phyloP scores from a whole-genome alignment of 53 echinoderm and acorn worm species.

The Paelopatides confundens region DNA sequence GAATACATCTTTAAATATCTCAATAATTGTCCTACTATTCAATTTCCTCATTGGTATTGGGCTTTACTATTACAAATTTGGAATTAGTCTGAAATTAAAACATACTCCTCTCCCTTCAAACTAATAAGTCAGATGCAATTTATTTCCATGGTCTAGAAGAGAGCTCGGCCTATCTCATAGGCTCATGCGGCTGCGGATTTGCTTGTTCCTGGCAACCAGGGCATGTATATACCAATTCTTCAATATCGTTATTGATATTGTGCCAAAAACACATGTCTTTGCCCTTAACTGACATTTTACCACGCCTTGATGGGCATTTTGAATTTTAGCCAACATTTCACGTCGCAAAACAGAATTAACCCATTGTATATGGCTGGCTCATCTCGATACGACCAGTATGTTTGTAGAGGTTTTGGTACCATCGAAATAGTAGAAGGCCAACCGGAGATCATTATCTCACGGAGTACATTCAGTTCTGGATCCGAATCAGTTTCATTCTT shows the following conservation, averaged over 20 bases:
- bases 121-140: too few relatives aligned
- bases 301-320: slow-evolving; percentile 18
- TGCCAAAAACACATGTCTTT: slow-evolving; percentile 18
- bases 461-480: slow-evolving; percentile 41
- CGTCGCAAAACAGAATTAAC: slow-evolving; percentile 33
- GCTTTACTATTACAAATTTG: too few relatives aligned
- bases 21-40: background rate
- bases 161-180: too few relatives aligned
- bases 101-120: too few relatives aligned
- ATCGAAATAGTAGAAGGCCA: slow-evolving; percentile 52
- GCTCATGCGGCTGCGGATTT: too few relatives aligned
- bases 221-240: background rate
- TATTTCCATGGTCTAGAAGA: too few relatives aligned
- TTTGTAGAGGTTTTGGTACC: slow-evolving; percentile 54
- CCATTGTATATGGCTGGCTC: slow-evolving; percentile 42
- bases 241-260: slow-evolving; percentile 37
- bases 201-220: too few relatives aligned
- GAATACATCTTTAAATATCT: background rate
- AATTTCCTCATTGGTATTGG: background rate
- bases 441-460: slow-evolving; percentile 34
- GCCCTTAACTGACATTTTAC: slow-evolving; percentile 34
- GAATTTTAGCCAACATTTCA: slow-evolving; percentile 11
- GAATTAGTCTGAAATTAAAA: too few relatives aligned
- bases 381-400: slow-evolving; percentile 58
- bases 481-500: slow-evolving; percentile 53